phyloP scores from a whole-genome alignment of 2,113 vertebrate species.

The Coryphaenoides rupestris region DNA sequence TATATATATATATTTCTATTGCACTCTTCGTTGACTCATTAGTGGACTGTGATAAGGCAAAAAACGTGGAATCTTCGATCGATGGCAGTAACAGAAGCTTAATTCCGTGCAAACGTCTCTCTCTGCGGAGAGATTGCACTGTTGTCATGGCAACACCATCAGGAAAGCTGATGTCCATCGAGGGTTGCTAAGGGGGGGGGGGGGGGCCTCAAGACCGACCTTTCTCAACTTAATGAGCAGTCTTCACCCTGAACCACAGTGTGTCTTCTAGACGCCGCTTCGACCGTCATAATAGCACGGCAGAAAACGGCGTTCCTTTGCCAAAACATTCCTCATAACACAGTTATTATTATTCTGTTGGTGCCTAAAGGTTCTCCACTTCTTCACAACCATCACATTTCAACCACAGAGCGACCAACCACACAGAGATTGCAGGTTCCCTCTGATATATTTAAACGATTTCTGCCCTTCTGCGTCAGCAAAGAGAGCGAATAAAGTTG shows the following conservation, averaged over 20 bases:
- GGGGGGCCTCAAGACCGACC: background rate
- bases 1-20: conserved; percentile 31
- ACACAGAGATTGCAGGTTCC: conserved; percentile 9
- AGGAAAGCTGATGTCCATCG: too few species aligned
- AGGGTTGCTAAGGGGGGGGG: conserved; percentile 8
- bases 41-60: conserved; percentile 29
- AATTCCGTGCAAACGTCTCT: conserved; percentile 30
- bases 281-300: conserved; percentile 1
- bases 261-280: conserved; percentile 20
- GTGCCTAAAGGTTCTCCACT: too few species aligned
- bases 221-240: conserved; percentile 20
- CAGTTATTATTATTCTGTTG: too few species aligned
- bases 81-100: conserved; percentile 47
- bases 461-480: conserved; percentile 46
- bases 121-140: conserved; percentile 3
- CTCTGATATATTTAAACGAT: conserved; percentile 40
- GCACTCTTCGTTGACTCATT: conserved; percentile 50
- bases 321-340: too few species aligned
- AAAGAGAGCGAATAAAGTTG: conserved; percentile 42
- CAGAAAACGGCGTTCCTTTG: background rate
- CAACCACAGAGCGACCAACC: conserved; percentile 6
- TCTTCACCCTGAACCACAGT: conserved; percentile 20
- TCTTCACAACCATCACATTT: too few species aligned
- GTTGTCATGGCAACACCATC: conserved; percentile 54
- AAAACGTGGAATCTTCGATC: conserved; percentile 24